Base-by-base conservation (phyloP, 2,888 invertebrate genomes). In the Chrysolina haemoptera region DNA sequence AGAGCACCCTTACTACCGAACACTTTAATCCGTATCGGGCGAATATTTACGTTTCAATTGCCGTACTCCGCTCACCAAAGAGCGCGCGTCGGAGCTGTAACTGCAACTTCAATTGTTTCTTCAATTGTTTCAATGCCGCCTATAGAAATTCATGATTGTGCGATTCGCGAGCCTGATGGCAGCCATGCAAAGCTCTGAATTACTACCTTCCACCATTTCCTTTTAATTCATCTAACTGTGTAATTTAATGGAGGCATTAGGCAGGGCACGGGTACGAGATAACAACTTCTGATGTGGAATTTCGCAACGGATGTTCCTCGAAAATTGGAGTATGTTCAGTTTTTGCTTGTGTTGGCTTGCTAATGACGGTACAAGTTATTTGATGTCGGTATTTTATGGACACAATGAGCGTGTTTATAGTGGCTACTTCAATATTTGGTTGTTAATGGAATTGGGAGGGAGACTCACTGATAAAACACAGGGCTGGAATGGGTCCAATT, bases 41-140 rank as follows among this genome's bases (percentile, higher is more conserved):
- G 27, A 35, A 46, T 18, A 46, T 48, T 22, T 46, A 46, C 46
- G 46, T 65, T 20, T 11, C 20, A 65, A 43, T 43, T 65, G 27
- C 46, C 41, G 20, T n/a, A 40, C 48, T 27, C 65, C 22, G n/a
- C 20, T 65, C 22, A 43, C 20, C 64, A 64, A 16, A 66, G 50
- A 66, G 50, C 22, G 46, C 66, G 48, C 66, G n/a, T 77, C 79
- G 70, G 73, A 75, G 76, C 74, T 76, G 81, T 80, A 80, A 79
- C 81, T 81, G 82, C 81, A 82, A 79, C 82, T 82, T 82, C 84
- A 83, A 84, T 84, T 85, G 84, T 82, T 77, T 78, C 78, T 78
- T 77, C 78, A 78, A 78, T 79, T 67, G 67, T 67, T 67, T 67
- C 67, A 67, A 67, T 53, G 53, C 53, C 53, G 82, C 82, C 80